Evolutionary conservation across 2,888 invertebrate species (phyloP), one percentile per base, ranked within the genome.

Genomic region (Rhodophaea formosa): DNA sequence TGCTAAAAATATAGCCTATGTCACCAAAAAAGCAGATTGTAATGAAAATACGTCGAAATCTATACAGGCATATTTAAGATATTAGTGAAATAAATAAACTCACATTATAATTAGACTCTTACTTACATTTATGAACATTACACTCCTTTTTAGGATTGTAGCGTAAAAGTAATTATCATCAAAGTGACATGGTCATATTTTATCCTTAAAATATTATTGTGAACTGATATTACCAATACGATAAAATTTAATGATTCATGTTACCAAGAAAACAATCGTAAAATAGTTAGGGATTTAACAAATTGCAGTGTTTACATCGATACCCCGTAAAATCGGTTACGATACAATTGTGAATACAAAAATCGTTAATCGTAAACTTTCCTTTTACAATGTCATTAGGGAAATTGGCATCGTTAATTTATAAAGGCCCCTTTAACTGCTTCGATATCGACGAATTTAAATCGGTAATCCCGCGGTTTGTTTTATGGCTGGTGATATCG

Each of bases 351-450:
- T 77, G 77, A 79, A 82, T 72, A 76, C 68, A 69, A 68, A 75
- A 80, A 77, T 72, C 73, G 75, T 78, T 76, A 79, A 80, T 84
- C 85, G 86, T 86, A 83, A 89, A 88, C 79, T 84, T 88, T 82
- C 82, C 88, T 85, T 90, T 89, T 88, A 89, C 87, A 88, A 77
- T 84, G 85, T 89, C 88, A 90, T 91, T 89, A 90, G 86, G 88
- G 83, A 89, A 89, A 91, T 90, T 88, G 86, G 79, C 74, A 65
- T 83, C 86, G 86, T 88, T 89, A 87, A 88, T 89, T 88, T 88
- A 84, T 86, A 87, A 83, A 83, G 78, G 77, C 76, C 79, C 80
- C 80, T 80, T 81, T 83, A 82, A 86, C 81, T 82, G 86, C 79
- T 80, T 71, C 73, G 80, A 78, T 88, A 89, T 88, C 86, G 81